Evolutionary conservation across 1,140 invertebrate species (phyloP), one percentile per base, ranked within the genome.

Genomic region (Apis dorsata): DNA sequence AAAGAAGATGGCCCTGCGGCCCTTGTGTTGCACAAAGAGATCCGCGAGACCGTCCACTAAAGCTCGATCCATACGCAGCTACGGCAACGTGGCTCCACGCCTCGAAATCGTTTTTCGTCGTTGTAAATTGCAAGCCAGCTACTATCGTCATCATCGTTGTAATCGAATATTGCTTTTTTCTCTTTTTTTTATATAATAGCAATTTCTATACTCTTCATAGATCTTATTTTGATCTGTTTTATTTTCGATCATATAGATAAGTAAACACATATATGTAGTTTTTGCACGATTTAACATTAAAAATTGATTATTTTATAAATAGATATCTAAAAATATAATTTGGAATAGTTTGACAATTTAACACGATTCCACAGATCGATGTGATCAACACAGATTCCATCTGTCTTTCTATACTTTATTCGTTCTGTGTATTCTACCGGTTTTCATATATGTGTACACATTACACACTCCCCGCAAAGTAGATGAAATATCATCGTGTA

Each of bases 11-110:
- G 82, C 86, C 86, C 86, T 87, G 86, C 86, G 86, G 79, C 79
- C 86, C 83, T 88, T 75, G 87, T 83, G 83, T 79, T 85, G 77
- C 87, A 88, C 86, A 88, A 88, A 88, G 87, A 88, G 86, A 88
- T 83, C 86, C 87, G 86, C 82, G 80, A 81, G 82, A 59, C 59
- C 79, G 83, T 78, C 76, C 86, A 71, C 68, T 81, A 74, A 88
- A 88, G 80, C 86, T 65, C 87, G 86, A 88, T 88, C 86, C 86
- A 88, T 88, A 88, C 86, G 86, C 78, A 59, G 72, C 53, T 57
- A 49, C 72, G 34, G 57, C 65, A 55, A 53, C 82, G 79, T 84
- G 75, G 24, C 69, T 68, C 72, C 51, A 34, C 24, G 70, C 69
- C 63, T 51, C 73, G 63, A 79, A 79, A 79, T 87, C 75, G 73